phyloP scores from a whole-genome alignment of 2,797 vertebrate species.

The Eidolon dupreanum region DNA sequence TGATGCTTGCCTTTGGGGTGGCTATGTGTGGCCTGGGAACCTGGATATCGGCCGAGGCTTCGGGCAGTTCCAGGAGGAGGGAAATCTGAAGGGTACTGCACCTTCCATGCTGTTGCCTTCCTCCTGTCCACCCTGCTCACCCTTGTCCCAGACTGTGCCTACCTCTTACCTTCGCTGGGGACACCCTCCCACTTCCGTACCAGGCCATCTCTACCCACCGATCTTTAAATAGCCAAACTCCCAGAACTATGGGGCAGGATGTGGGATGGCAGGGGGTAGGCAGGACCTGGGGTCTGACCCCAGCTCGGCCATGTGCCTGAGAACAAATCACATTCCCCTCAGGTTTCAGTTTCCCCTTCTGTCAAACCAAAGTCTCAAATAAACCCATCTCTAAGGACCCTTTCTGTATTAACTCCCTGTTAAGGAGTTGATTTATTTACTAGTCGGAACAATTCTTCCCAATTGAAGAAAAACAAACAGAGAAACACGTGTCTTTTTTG shows the following conservation, averaged over 20 bases:
- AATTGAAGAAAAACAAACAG: background rate
- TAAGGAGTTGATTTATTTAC: background rate
- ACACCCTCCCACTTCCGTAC: background rate
- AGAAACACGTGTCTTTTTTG: background rate
- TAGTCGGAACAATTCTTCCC: slow-evolving; percentile 7
- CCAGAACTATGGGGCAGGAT: background rate
- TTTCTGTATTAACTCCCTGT: background rate
- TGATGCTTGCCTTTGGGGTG: background rate
- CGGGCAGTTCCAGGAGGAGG: background rate
- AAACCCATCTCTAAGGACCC: background rate
- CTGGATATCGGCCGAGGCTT: background rate
- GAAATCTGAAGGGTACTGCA: background rate
- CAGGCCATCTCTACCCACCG: background rate
- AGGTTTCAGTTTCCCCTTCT: background rate
- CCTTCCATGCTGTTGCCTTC: too few relatives aligned
- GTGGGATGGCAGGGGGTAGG: background rate
- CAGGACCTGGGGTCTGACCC: background rate
- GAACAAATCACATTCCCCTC: background rate
- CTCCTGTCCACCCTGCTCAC: background rate
- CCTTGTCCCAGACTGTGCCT: background rate
- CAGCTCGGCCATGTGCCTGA: background rate
- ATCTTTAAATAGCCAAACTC: background rate
- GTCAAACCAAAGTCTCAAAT: background rate
- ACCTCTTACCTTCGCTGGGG: accelerated
- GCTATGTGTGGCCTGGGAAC: background rate